A percentile compares a stretch with the other conserved stretches of the same genome.
Evolutionary conservation across 1,140 invertebrate genomes (phyloP).

Genomic region (Teleogryllus occipitalis): DNA sequence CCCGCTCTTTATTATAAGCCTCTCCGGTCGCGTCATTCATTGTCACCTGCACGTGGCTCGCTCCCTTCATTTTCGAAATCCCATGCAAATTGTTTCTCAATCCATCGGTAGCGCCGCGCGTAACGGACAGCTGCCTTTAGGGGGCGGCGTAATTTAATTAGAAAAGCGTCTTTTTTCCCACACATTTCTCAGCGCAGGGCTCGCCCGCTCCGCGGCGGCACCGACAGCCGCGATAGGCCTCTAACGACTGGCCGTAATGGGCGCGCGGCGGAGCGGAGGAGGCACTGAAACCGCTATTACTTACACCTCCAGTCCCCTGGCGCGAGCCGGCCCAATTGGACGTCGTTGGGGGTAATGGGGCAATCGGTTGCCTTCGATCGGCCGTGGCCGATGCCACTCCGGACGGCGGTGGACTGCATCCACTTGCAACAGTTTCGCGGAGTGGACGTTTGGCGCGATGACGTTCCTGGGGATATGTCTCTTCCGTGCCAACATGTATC

Average conservation of each 20-base stretch:
- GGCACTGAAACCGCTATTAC: not conserved
- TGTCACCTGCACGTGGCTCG: too few species aligned
- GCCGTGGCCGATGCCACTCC: too few species aligned
- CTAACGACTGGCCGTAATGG: not conserved
- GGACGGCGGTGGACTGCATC: too few species aligned
- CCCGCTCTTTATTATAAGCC: too few species aligned
- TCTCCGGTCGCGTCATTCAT: too few species aligned
- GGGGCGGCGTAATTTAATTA: not conserved
- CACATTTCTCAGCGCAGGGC: not conserved
- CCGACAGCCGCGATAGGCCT: not conserved
- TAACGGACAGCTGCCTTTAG: not conserved
- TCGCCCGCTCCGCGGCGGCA: not conserved
- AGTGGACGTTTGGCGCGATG: too few species aligned
- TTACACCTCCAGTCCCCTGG: not conserved
- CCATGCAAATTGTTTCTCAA: not conserved
- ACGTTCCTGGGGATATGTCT: too few species aligned
- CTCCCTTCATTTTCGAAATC: too few species aligned
- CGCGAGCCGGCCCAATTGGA: not conserved
- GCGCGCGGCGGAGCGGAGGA: not conserved
- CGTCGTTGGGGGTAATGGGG: not conserved
- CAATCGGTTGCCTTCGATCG: not conserved
- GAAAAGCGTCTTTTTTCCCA: not conserved
- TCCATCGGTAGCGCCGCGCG: not conserved
- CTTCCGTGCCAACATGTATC: too few species aligned
- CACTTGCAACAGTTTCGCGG: too few species aligned